A percentile compares a stretch with the other conserved stretches of the same genome.
Conservation (phyloP, 2,888 invertebrate genomes). For the Eupeodes luniger region DNA sequence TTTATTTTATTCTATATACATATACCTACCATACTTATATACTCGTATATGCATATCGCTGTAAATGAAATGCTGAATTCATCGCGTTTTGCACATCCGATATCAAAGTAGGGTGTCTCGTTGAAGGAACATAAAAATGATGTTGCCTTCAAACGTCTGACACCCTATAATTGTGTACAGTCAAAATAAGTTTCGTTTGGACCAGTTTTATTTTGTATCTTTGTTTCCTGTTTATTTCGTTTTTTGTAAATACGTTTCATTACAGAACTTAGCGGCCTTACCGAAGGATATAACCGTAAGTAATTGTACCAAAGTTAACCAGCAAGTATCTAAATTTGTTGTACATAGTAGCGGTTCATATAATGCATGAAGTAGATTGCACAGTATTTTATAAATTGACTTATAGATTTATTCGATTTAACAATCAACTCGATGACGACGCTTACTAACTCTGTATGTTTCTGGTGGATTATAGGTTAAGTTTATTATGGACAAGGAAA, state of each 20-base stretch:
- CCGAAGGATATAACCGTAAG: conserved; percentile 93
- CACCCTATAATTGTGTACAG: conserved; percentile 63
- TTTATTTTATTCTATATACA: neutral
- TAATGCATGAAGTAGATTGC: conserved; percentile 66
- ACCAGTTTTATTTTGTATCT: conserved; percentile 34
- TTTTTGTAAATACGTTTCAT: conserved; percentile 84
- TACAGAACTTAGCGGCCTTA: conserved; percentile 92
- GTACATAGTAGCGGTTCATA: conserved; percentile 38
- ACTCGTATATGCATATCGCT: conserved; percentile 38
- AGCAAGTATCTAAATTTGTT: conserved; percentile 29
- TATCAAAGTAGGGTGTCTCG: conserved; percentile 7
- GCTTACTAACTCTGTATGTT: conserved; percentile 20
- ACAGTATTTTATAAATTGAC: conserved; percentile 35
- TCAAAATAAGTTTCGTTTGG: conserved; percentile 57
- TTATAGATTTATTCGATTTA: neutral
- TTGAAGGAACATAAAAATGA: conserved; percentile 23
- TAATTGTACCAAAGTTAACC: conserved; percentile 72
- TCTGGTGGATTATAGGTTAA: conserved; percentile 88
- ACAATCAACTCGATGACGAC: neutral
- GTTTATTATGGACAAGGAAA: conserved; percentile 96
- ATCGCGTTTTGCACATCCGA: conserved; percentile 62
- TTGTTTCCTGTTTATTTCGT: conserved; percentile 59
- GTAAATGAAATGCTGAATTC: conserved; percentile 64
- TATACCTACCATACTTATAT: neutral
- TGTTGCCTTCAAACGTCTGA: conserved; percentile 3